Conservation (phyloP, 37 sponge, comb jelly and placozoan species). For the Amphimedon queenslandica region DNA sequence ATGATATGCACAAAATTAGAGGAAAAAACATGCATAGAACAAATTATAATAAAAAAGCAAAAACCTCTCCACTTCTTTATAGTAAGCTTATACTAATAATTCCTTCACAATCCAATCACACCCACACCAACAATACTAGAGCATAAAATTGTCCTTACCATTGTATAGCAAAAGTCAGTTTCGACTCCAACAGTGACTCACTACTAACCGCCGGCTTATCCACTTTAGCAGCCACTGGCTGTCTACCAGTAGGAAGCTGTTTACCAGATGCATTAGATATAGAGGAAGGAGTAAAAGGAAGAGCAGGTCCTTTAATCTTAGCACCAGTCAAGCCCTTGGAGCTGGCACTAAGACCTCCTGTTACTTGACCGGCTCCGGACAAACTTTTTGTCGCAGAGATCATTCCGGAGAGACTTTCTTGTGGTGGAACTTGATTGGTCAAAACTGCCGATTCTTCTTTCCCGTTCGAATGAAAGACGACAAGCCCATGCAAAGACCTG, state of each 20-base stretch:
- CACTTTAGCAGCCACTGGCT: background rate
- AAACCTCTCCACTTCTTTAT: too few relatives aligned
- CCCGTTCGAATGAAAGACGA: background rate
- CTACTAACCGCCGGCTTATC: background rate
- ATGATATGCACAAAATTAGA: too few relatives aligned
- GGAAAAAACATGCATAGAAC: too few relatives aligned
- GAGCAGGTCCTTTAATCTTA: too few relatives aligned
- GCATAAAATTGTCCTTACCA: conserved; percentile 16
- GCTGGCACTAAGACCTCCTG: too few relatives aligned
- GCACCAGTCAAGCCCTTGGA: too few relatives aligned
- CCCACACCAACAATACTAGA: background rate
- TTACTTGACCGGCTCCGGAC: too few relatives aligned
- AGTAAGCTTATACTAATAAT: too few relatives aligned
- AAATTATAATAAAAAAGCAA: too few relatives aligned
- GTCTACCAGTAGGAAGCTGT: background rate
- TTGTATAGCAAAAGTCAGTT: conserved; percentile 17
- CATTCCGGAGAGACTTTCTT: background rate
- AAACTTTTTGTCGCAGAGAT: too few relatives aligned
- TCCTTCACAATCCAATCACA: background rate
- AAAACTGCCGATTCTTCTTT: background rate
- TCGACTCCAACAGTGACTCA: background rate
- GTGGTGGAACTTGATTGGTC: background rate
- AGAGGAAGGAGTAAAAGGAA: too few relatives aligned
- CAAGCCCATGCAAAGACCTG: background rate
- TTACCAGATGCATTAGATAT: background rate